A percentile compares a stretch with the other conserved stretches of the same genome.
Conservation (phyloP, 2,797 vertebrate genomes). For the Cyclura pinguis region DNA sequence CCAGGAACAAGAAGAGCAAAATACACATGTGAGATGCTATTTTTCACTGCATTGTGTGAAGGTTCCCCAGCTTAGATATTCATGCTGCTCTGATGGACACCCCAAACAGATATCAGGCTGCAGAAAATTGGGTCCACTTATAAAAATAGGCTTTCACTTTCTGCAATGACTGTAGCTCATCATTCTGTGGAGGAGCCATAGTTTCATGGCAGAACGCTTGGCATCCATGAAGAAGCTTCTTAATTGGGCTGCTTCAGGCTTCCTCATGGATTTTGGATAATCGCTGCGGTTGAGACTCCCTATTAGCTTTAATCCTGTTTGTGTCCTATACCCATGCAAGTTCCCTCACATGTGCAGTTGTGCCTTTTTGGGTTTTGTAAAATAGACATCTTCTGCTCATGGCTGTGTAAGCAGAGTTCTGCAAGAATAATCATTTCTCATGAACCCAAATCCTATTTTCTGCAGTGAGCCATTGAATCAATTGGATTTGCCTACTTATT, state of each 20-base stretch:
- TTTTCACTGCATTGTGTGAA: not conserved
- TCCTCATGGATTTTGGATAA: not conserved
- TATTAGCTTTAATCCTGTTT: not conserved
- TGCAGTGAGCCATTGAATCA: too few relatives aligned
- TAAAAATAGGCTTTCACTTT: not conserved
- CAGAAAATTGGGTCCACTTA: not conserved
- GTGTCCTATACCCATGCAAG: too few relatives aligned
- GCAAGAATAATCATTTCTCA: too few relatives aligned
- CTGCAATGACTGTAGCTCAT: not conserved
- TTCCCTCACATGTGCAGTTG: too few relatives aligned
- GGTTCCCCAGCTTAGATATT: not conserved
- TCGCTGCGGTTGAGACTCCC: too few relatives aligned
- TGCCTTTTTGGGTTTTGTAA: too few relatives aligned
- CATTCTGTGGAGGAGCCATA: not conserved
- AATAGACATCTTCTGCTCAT: too few relatives aligned
- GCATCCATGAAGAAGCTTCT: not conserved
- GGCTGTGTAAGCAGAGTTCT: too few relatives aligned
- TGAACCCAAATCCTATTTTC: too few relatives aligned
- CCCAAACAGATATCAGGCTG: not conserved
- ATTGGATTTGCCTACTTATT: too few relatives aligned
- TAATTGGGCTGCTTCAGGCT: not conserved
- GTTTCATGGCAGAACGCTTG: not conserved
- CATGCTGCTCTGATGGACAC: not conserved
- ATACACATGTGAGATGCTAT: not conserved
- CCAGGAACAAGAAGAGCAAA: not conserved